Evolutionary conservation across 1,140 invertebrate species (phyloP).

Genomic region (Ceratina calcarata): DNA sequence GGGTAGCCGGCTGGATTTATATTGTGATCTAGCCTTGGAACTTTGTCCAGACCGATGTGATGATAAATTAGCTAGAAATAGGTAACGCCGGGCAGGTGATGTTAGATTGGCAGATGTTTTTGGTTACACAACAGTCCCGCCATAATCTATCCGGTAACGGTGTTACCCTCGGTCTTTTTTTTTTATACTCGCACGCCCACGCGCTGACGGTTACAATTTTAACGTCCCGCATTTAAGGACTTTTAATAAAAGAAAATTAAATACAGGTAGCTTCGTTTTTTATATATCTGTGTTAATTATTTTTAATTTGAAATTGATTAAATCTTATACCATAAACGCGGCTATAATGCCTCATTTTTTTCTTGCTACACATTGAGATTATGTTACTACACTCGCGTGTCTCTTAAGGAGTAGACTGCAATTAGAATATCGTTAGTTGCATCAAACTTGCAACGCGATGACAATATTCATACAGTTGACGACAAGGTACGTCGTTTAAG

Average conservation of each 20-base stretch:
- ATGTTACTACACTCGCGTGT: neutral
- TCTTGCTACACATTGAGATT: neutral
- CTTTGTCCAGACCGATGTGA: conserved; percentile 55
- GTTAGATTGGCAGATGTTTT: conserved; percentile 75
- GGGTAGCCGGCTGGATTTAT: no score
- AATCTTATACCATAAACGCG: no score
- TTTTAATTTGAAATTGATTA: no score
- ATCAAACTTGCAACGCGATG: neutral
- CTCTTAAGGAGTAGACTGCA: no score
- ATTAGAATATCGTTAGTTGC: neutral
- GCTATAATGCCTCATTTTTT: neutral
- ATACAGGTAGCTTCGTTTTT: no score
- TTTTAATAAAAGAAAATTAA: no score
- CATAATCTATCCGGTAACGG: conserved; percentile 48
- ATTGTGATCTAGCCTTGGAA: no score
- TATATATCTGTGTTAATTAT: no score
- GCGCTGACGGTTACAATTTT: neutral
- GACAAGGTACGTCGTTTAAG: neutral
- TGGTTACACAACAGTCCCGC: conserved; percentile 55
- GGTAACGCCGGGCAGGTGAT: conserved; percentile 73
- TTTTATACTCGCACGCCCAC: neutral
- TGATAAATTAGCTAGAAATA: conserved; percentile 74
- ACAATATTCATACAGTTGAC: no score
- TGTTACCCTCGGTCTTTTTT: conserved; percentile 41
- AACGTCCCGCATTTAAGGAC: neutral